Evolutionary conservation across 1,140 invertebrate genomes (phyloP).

Genomic region (Bombus pascuorum): DNA sequence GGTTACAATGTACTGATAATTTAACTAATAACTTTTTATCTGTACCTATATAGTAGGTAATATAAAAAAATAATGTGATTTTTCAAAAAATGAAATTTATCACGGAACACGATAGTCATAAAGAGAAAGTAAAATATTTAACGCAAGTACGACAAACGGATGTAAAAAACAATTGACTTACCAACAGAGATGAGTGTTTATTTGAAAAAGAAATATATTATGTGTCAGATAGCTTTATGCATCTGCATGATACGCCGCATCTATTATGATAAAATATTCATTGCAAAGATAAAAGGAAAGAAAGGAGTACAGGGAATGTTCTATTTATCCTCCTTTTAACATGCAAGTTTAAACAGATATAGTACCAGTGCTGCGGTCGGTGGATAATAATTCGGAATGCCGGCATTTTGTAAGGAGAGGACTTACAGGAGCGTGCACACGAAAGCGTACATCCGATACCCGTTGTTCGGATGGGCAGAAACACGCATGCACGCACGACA

Average conservation of each 20-base stretch:
- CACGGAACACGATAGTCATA: no score
- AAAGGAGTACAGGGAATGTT: not conserved
- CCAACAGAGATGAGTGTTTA: no score
- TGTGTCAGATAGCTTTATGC: not conserved
- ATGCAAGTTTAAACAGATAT: not conserved
- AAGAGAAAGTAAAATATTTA: not conserved
- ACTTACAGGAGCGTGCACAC: conserved; percentile 13
- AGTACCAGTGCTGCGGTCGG: not conserved
- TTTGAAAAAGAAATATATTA: not conserved
- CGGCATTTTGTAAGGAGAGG: not conserved
- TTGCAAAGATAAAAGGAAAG: not conserved
- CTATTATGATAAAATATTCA: not conserved
- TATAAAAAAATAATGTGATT: not conserved
- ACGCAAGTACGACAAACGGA: not conserved
- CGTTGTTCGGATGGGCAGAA: conserved; percentile 9
- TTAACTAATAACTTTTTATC: no score
- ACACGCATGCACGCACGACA: conserved; percentile 39
- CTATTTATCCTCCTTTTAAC: not conserved
- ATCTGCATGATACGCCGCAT: not conserved
- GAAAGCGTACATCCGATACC: conserved; percentile 56
- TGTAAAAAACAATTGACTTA: no score
- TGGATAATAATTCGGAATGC: not conserved
- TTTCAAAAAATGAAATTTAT: not conserved
- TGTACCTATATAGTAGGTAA: no score
- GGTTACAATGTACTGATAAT: not conserved